Conservation (phyloP, 37 sponge, comb jelly and placozoan species). For the Geodia barretti region DNA sequence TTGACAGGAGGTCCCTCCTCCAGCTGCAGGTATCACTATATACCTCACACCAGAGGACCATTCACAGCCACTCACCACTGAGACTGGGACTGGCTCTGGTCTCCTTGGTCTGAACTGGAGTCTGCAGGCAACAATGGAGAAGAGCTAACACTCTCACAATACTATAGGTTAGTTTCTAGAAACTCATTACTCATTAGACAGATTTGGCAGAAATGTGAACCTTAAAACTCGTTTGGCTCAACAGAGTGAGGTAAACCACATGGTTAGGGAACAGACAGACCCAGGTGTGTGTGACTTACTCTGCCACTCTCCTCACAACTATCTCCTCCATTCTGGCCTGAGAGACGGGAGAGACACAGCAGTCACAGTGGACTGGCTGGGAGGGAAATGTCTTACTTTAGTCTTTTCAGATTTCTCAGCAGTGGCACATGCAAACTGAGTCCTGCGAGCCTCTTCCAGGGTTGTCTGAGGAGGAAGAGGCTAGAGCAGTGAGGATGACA, state of each 20-base stretch:
- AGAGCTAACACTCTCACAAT: no score
- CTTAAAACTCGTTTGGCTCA: no score
- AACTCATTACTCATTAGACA: no score
- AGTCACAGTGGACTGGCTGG: not conserved
- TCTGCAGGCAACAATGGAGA: slow-evolving; percentile 27
- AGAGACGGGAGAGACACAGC: not conserved
- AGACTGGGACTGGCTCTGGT: slow-evolving; percentile 28
- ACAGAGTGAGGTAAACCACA: no score
- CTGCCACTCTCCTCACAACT: slow-evolving; percentile 47
- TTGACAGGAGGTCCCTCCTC: slow-evolving; percentile 77
- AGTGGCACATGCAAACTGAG: slow-evolving; percentile 71
- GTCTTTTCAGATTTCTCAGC: slow-evolving; percentile 81
- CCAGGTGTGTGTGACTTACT: slow-evolving; percentile 23
- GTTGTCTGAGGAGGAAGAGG: slow-evolving; percentile 34
- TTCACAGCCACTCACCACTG: slow-evolving; percentile 29
- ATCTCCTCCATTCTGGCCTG: slow-evolving; percentile 68
- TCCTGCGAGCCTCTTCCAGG: slow-evolving; percentile 40
- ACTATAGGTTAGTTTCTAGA: no score
- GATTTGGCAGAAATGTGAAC: no score
- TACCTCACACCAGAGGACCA: no score
- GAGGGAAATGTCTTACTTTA: slow-evolving; percentile 32
- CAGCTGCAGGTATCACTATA: no score
- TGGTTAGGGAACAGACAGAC: not conserved
- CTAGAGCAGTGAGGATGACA: not conserved
- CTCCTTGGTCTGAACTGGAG: slow-evolving; percentile 31